Evolutionary conservation across 2,113 vertebrate genomes (phyloP), one percentile per base, ranked within the genome.

Genomic region (Periophthalmodon schlosseri): DNA sequence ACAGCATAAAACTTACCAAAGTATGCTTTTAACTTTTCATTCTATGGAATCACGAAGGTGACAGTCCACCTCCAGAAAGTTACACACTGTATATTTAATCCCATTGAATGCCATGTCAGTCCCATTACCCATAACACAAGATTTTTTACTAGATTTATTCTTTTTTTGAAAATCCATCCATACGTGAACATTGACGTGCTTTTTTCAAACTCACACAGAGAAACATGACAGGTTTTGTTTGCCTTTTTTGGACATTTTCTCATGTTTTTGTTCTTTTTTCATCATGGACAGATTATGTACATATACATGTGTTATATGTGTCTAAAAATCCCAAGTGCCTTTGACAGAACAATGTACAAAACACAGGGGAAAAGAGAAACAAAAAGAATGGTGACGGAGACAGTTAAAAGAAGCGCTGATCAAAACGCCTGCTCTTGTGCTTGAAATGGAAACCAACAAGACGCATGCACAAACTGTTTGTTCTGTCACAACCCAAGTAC

Each of bases 151-250:
- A 72, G 69, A 47, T 69, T 50, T 76, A 75, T 57, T 76, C 74
- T 73, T 88, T 87, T 84, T 87, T 86, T 86, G 68, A 90, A 92
- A 94, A 91, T 93, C 87, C 91, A 93, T 80, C 85, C 91, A 90
- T 81, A 91, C 83, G 91, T 84, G 57, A 86, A 94, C 87, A 94
- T 83, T 79, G 80, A 94, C 93, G 90, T 94, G 92, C 91, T 91
- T 91, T 88, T 89, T 88, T 80, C 76, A 82, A 86, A 89, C 89
- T 85, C 90, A 93, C 92, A 90, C 81, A 85, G 89, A 94, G 83
- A 93, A 91, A 92, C 86, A 89, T 87, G 90, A 91, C 91, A 85
- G 68, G 46, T 23, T 73, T 70, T 82, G 78, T 83, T 75, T 61
- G 77, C 67, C 10, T 15, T 74, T 61, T 68, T 68, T 77, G 84